Percentiles rank a stretch among this genome's conserved stretches.
Conservation (phyloP, 2,888 invertebrate species). For the Malacosoma neustria region DNA sequence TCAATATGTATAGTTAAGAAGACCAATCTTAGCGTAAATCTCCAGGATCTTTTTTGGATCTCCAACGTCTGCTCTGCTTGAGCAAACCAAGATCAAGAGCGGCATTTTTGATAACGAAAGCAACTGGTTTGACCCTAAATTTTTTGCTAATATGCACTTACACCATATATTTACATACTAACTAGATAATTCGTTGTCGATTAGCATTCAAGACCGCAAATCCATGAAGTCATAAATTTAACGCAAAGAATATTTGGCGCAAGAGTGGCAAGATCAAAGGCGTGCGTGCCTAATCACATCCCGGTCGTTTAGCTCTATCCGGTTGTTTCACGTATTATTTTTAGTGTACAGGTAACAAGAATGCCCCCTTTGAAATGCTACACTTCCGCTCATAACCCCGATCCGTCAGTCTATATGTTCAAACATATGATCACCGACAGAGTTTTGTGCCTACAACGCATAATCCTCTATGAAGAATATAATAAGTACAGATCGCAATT, state of each 20-base stretch:
- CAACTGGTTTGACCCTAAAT: too few relatives aligned
- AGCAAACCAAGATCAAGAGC: too few relatives aligned
- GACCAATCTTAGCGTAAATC: too few relatives aligned
- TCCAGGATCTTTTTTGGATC: too few relatives aligned
- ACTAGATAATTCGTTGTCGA: too few relatives aligned
- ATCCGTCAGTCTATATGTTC: constrained; percentile 9
- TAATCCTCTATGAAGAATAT: neutral
- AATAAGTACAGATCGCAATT: too few relatives aligned
- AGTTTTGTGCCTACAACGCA: constrained; percentile 1
- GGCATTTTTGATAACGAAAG: too few relatives aligned
- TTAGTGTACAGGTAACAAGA: constrained; percentile 70
- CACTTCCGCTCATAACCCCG: constrained; percentile 65
- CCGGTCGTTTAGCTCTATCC: constrained; percentile 31
- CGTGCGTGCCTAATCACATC: constrained; percentile 43
- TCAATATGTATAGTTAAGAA: too few relatives aligned
- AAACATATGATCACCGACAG: neutral
- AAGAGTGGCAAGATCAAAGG: constrained; percentile 41
- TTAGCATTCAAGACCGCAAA: neutral
- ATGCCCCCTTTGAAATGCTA: constrained; percentile 67
- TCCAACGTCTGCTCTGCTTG: too few relatives aligned
- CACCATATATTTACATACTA: too few relatives aligned
- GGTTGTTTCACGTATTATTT: constrained; percentile 43
- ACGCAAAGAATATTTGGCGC: constrained; percentile 20
- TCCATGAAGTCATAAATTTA: neutral
- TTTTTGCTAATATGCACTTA: too few relatives aligned